A percentile compares a stretch with the other conserved stretches of the same genome.
Evolutionary conservation across 2,888 invertebrate species (phyloP).

Genomic region (Serripes groenlandicus): DNA sequence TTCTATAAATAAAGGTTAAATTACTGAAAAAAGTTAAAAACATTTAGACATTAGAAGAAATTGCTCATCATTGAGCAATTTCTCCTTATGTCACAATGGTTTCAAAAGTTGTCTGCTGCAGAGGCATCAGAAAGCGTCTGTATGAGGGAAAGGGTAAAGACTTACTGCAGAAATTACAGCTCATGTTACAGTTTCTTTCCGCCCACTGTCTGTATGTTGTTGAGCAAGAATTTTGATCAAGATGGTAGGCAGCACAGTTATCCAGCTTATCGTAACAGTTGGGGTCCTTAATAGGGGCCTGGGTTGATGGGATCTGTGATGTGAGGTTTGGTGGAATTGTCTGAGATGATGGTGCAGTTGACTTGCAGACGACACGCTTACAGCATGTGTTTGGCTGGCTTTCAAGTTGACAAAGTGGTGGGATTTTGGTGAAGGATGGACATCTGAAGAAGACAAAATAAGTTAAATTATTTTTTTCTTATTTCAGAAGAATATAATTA

Average conservation of each 20-base stretch:
- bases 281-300: conserved; percentile 45
- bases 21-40: too few relatives aligned
- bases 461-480: too few relatives aligned
- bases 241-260: conserved; percentile 70
- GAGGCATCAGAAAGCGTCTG: too few relatives aligned
- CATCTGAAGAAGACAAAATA: conserved; percentile 54
- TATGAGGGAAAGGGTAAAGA: conserved; percentile 12
- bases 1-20: too few relatives aligned
- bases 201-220: conserved; percentile 73
- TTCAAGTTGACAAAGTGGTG: conserved; percentile 65
- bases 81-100: too few relatives aligned
- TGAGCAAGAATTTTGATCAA: conserved; percentile 56
- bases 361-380: conserved; percentile 58
- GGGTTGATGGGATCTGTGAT: conserved; percentile 51
- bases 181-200: conserved; percentile 69
- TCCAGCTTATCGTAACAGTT: conserved; percentile 68
- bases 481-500: too few relatives aligned
- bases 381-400: conserved; percentile 67
- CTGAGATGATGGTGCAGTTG: conserved; percentile 2
- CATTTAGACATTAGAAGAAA: too few relatives aligned
- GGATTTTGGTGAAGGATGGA: conserved; percentile 69
- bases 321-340: conserved; percentile 58
- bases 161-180: conserved; percentile 74
- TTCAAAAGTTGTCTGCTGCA: too few relatives aligned
- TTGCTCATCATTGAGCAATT: too few relatives aligned